Base-by-base conservation (phyloP, 1,140 invertebrate genomes). In the Platorchestia sp. region DNA sequence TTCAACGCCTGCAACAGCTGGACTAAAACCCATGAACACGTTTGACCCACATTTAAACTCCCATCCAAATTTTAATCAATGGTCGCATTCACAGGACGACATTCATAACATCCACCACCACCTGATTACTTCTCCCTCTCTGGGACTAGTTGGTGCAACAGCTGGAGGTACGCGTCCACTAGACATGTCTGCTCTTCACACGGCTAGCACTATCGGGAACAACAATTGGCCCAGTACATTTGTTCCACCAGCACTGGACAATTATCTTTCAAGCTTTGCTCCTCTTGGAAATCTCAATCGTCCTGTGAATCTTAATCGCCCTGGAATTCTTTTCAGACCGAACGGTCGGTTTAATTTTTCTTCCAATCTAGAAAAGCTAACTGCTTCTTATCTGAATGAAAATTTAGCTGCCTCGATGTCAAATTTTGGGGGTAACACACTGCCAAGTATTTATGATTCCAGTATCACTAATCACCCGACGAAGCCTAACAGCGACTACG, bases 281-380 rank as follows among this genome's bases (percentile, higher is more conserved):
- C 36, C 6, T 89, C 87, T 41, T 89, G 43, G n/a, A 41, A 89
- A 27, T 89, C 10, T 41, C 87, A 89, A 42, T 89, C 87, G 5
- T 5, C 41, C 41, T 42, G 43, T 42, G 10, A 44, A 42, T 42
- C 43, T 89, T 14, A 89, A 89, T 89, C 87, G 87, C 10, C 87
- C 87, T 42, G 87, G 87, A 89, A 44, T 89, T 89, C 5, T 89
- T 89, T 89, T 89, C 87, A 41, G 87, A 43, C 87, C 87, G 41
- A 89, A 44, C 87, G 43, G n/a, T 41, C 1, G 19, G 43, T 45
- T 44, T 19, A 93, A 44, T 36, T 45, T 93, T n/a, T 16, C 41
- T 10, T 93, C 91, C 0, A 93, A 93, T 45, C 47, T 93, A 45
- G 91, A 93, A 47, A 93, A 93, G 91, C 45, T 93, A 40, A 45